Percentiles rank a stretch among this genome's conserved stretches.
phyloP scores from a whole-genome alignment of 2,888 invertebrate species.

The Microctonus brassicae region DNA sequence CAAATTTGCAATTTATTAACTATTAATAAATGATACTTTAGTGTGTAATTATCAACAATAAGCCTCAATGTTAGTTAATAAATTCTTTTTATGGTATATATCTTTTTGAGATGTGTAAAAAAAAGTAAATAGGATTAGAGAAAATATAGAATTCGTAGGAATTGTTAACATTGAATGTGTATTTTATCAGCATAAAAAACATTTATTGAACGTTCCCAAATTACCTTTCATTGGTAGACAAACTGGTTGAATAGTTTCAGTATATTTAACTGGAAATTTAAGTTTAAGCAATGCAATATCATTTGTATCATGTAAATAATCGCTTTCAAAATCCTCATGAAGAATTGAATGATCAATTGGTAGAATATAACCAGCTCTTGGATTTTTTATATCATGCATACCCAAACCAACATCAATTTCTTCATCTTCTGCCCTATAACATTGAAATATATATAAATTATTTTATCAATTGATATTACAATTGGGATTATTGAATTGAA shows the following conservation, averaged over 20 bases:
- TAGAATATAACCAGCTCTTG: conserved; percentile 65
- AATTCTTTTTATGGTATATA: no score
- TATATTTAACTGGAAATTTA: conserved; percentile 68
- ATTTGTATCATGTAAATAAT: conserved; percentile 72
- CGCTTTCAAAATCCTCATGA: conserved; percentile 71
- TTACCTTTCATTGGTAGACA: conserved; percentile 72
- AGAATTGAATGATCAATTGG: conserved; percentile 68
- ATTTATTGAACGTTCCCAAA: neutral
- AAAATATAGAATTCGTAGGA: no score
- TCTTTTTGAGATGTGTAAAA: no score
- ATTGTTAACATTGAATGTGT: no score
- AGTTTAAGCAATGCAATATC: conserved; percentile 74
- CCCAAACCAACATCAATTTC: conserved; percentile 70
- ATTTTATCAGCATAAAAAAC: no score
- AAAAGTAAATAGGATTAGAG: no score
- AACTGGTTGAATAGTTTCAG: conserved; percentile 70
- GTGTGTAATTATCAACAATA: no score
- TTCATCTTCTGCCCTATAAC: conserved; percentile 23
- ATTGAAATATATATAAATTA: no score
- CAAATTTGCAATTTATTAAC: no score
- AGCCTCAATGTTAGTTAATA: no score
- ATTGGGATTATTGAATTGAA: neutral
- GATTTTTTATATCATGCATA: conserved; percentile 69
- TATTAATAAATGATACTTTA: no score
- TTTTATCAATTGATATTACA: no score